Evolutionary conservation across 2,888 invertebrate genomes (phyloP).

Genomic region (Apeira syringaria): DNA sequence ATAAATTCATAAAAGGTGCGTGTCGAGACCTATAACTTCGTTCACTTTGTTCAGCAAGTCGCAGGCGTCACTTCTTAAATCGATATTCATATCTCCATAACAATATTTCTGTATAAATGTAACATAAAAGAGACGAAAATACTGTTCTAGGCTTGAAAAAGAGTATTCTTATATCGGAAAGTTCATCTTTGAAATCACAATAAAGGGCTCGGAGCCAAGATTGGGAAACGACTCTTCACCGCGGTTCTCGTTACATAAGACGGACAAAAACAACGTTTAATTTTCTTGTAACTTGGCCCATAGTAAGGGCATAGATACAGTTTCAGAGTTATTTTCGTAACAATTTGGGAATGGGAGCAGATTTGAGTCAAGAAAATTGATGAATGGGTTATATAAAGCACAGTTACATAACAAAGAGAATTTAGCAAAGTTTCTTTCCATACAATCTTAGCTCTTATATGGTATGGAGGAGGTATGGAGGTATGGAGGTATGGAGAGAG

Average conservation of each 20-base stretch:
- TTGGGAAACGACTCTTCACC: conserved; percentile 29
- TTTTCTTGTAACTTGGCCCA: conserved; percentile 32
- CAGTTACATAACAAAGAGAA: no score
- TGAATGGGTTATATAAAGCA: no score
- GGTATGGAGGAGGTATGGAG: no score
- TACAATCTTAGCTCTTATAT: no score
- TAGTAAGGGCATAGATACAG: conserved; percentile 5
- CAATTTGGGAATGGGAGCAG: not conserved
- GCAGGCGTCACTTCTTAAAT: no score
- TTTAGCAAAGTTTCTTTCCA: no score
- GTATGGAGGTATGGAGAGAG: no score
- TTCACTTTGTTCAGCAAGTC: no score
- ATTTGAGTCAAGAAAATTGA: not conserved
- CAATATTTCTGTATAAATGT: no score
- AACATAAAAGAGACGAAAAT: conserved; percentile 28
- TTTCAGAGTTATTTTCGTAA: not conserved
- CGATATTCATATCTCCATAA: no score
- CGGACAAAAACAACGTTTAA: conserved; percentile 40
- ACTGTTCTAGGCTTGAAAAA: conserved; percentile 24
- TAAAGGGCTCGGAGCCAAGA: conserved; percentile 26
- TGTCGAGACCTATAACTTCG: no score
- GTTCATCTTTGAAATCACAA: conserved; percentile 27
- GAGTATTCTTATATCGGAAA: conserved; percentile 30
- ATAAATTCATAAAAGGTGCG: no score
- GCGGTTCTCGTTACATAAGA: conserved; percentile 29